Evolutionary conservation across 2,797 vertebrate genomes (phyloP), one percentile per base, ranked within the genome.

Genomic region (Phalloptychus januarius): DNA sequence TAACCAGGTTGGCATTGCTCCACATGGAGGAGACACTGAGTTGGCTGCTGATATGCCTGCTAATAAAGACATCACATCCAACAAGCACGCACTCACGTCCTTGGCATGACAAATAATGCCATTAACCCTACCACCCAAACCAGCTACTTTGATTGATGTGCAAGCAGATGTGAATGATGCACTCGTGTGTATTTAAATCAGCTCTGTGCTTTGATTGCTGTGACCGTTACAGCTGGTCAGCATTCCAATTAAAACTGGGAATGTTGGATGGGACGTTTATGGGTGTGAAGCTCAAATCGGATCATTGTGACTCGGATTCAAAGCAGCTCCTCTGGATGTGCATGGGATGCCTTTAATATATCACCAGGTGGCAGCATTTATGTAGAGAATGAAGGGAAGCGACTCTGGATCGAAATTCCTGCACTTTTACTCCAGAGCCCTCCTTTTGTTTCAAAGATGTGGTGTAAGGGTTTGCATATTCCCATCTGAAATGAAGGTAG

Each of bases 321-420:
- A 76, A 81, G 61, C 72, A 70, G 48, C 71, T 88, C 81, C 75
- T 52, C 75, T 79, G 73, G 77, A 48, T 11, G 40, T 77, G 85
- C 83, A 74, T 87, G 84, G 88, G 84, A 33, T 88, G 87, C 50
- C 83, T 71, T 54, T 78, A 78, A 79, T 88, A 72, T 78, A 93
- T 90, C 96, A 96, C 89, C 87, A 96, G 96, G 95, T 94, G 96
- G 95, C 95, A 96, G 96, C 92, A 94, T 92, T 94, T 92, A 91
- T 94, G 94, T 94, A 87, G 80, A 86, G 79, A 91, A 92, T 82
- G 70, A 84, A 74, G 69, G 56, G 65, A 40, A 76, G 85, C 79
- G 71, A 78, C 86, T 72, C 71, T 78, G 69, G 73, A 76, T 58
- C 69, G 79, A 84, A 82, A 87, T 86, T 88, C 87, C 82, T 88